phyloP scores from a whole-genome alignment of 2,888 invertebrate species.

The Pemphredon lugubris region DNA sequence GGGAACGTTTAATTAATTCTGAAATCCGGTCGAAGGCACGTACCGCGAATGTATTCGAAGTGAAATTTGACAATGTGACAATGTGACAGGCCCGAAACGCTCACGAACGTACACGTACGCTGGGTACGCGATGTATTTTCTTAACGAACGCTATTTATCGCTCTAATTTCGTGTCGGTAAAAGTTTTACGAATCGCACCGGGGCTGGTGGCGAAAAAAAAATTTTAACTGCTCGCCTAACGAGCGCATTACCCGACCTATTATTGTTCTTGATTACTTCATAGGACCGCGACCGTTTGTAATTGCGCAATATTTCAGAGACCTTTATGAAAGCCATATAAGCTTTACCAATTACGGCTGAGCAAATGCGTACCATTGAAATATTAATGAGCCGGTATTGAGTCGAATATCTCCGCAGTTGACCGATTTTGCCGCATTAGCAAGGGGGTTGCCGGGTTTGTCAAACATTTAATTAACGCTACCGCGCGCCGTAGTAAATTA shows the following conservation, averaged over 20 bases:
- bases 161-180: too few relatives aligned
- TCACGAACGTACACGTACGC: too few relatives aligned
- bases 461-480: slow-evolving; percentile 30
- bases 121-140: too few relatives aligned
- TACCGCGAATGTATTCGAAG: too few relatives aligned
- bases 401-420: neutral
- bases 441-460: neutral
- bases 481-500: neutral
- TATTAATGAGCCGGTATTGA: slow-evolving; percentile 21
- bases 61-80: slow-evolving; percentile 28
- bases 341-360: slow-evolving; percentile 22
- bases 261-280: slow-evolving; percentile 37
- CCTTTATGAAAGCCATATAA: slow-evolving; percentile 5
- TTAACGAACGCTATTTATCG: too few relatives aligned
- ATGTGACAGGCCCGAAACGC: too few relatives aligned
- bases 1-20: too few relatives aligned
- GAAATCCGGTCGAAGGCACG: slow-evolving; percentile 22
- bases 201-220: neutral
- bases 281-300: slow-evolving; percentile 23
- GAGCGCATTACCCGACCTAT: slow-evolving; percentile 4
- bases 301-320: slow-evolving; percentile 34
- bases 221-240: neutral
- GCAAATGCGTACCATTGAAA: slow-evolving; percentile 16
- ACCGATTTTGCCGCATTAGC: slow-evolving; percentile 13
- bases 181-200: too few relatives aligned